phyloP scores from a whole-genome alignment of 2,113 vertebrate genomes.

The Ophthalmolycus amberensis region DNA sequence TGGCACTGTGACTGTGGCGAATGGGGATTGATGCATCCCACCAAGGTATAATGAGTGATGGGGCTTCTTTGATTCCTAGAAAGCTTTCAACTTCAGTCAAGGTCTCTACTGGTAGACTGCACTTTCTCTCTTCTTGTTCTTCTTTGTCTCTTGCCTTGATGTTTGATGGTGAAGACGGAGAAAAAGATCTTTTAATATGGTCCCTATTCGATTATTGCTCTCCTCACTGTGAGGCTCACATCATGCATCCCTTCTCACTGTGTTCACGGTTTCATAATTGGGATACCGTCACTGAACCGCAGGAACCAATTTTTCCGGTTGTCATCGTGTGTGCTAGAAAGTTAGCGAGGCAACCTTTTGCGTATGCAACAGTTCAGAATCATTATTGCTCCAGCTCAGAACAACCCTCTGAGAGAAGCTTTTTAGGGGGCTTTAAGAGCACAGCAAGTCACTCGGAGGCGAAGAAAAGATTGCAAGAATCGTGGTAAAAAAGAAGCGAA shows the following conservation, averaged over 20 bases:
- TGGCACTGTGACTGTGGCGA: slow-evolving; percentile 49
- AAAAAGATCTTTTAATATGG: slow-evolving; percentile 68
- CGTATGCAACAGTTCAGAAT: slow-evolving; percentile 63
- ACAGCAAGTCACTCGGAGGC: slow-evolving; percentile 72
- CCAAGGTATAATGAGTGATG: slow-evolving; percentile 78
- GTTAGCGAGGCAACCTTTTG: slow-evolving; percentile 46
- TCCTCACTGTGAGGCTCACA: slow-evolving; percentile 49
- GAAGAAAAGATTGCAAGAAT: slow-evolving; percentile 68
- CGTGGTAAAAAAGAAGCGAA: slow-evolving; percentile 65
- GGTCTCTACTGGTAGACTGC: slow-evolving; percentile 69
- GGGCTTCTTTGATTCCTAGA: slow-evolving; percentile 76
- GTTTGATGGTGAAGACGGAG: slow-evolving; percentile 68
- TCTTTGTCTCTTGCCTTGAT: slow-evolving; percentile 78
- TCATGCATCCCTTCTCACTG: slow-evolving; percentile 40
- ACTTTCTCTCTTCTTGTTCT: slow-evolving; percentile 67
- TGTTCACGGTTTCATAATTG: slow-evolving; percentile 68
- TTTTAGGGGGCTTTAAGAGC: slow-evolving; percentile 73
- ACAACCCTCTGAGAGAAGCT: slow-evolving; percentile 65
- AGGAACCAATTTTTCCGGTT: slow-evolving; percentile 66
- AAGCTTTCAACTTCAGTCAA: slow-evolving; percentile 82
- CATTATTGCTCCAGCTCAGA: slow-evolving; percentile 64
- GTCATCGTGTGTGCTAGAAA: slow-evolving; percentile 49
- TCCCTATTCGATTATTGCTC: slow-evolving; percentile 61
- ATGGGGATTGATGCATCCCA: slow-evolving; percentile 67
- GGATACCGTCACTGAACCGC: slow-evolving; percentile 63